A percentile compares a stretch with the other conserved stretches of the same genome.
Conservation (phyloP, 2,888 invertebrate species). For the Sthenelais limicola region DNA sequence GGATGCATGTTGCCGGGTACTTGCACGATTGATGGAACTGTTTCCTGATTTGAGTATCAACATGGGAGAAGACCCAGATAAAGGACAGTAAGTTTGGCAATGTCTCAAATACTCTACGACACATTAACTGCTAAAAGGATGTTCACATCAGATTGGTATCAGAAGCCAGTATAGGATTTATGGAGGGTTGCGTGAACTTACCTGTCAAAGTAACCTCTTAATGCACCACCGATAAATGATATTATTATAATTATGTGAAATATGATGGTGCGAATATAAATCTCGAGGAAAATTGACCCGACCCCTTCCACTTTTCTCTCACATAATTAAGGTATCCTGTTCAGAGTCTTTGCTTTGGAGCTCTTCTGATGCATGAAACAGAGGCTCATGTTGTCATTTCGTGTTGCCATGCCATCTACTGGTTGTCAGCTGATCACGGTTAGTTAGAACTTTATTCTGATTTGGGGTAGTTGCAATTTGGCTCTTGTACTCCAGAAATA, state of each 20-base stretch:
- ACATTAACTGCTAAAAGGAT: no score
- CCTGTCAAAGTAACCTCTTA: no score
- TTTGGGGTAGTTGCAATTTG: no score
- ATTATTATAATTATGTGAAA: no score
- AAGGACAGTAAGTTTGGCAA: slow-evolving; percentile 54
- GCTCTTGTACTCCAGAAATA: no score
- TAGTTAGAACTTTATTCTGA: no score
- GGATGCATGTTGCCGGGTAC: slow-evolving; percentile 54
- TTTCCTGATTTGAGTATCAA: slow-evolving; percentile 44
- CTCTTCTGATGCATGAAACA: slow-evolving; percentile 57
- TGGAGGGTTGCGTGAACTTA: no score
- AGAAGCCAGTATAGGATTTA: no score
- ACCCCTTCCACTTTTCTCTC: not conserved
- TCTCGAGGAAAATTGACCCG: not conserved
- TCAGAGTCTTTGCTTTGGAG: slow-evolving; percentile 62
- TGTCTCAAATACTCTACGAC: not conserved
- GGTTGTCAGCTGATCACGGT: slow-evolving; percentile 67
- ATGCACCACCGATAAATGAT: no score
- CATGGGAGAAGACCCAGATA: slow-evolving; percentile 59
- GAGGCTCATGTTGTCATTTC: slow-evolving; percentile 55
- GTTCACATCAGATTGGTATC: no score
- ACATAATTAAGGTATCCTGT: slow-evolving; percentile 58
- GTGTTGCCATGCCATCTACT: slow-evolving; percentile 62
- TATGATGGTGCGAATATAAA: no score
- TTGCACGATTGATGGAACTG: slow-evolving; percentile 55